Evolutionary conservation across 2,113 vertebrate species (phyloP).

Genomic region (Macrotis lagotis): DNA sequence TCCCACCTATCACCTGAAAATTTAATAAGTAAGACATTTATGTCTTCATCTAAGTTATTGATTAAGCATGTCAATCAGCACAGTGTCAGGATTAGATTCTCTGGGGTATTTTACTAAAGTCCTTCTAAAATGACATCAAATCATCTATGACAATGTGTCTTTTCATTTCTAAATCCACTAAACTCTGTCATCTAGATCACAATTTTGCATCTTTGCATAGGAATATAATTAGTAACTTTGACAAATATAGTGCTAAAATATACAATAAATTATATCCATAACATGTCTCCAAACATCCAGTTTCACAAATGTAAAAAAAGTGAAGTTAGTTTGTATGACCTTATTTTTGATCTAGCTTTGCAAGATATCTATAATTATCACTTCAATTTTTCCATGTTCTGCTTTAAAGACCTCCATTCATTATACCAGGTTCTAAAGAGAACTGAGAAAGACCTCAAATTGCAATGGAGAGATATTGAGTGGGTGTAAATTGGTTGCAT

Average conservation of each 20-base stretch:
- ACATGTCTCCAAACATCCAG: neutral
- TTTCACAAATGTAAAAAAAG: neutral
- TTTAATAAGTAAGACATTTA: neutral
- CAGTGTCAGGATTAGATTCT: neutral
- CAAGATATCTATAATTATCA: neutral
- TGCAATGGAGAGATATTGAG: neutral
- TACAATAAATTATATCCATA: neutral
- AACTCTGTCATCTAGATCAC: neutral
- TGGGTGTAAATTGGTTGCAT: neutral
- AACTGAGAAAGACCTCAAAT: neutral
- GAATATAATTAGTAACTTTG: neutral
- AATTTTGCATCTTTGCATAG: neutral
- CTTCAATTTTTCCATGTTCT: neutral
- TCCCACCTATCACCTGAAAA: neutral
- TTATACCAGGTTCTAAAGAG: neutral
- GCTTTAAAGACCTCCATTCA: neutral
- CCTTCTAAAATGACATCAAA: no score
- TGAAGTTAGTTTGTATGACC: neutral
- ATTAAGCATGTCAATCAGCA: neutral
- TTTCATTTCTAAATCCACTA: neutral
- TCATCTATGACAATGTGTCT: neutral
- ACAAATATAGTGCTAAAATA: neutral
- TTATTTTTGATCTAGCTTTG: neutral
- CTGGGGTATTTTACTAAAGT: neutral
- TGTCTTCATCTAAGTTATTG: neutral